A percentile compares a stretch with the other conserved stretches of the same genome.
phyloP scores from a whole-genome alignment of 2,113 vertebrate species.

The Petrocephalus zakoni region DNA sequence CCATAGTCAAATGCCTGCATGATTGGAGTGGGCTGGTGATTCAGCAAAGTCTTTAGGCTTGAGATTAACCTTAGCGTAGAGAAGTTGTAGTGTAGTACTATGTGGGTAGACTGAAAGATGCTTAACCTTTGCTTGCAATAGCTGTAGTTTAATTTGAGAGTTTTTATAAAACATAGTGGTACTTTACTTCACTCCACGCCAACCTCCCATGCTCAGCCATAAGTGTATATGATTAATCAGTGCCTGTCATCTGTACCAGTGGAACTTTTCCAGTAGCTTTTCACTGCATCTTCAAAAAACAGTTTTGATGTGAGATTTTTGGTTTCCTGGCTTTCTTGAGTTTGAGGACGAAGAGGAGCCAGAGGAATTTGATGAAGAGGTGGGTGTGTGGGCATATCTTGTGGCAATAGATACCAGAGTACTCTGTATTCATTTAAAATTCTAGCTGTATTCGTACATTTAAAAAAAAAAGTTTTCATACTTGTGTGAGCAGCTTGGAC shows the following conservation, averaged over 20 bases:
- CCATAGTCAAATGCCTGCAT: neutral
- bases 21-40: neutral
- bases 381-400: conserved; percentile 39
- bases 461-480: neutral
- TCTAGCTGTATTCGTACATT: neutral
- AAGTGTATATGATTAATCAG: neutral
- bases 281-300: neutral
- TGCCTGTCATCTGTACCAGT: neutral
- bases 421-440: neutral
- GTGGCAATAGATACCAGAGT: neutral
- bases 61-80: neutral
- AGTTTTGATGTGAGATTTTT: neutral
- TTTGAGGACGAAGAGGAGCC: conserved; percentile 61
- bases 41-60: neutral
- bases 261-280: neutral
- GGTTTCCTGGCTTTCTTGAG: conserved; percentile 23
- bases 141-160: neutral
- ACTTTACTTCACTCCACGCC: conserved; percentile 21
- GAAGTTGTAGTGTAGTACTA: neutral
- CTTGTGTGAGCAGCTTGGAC: neutral
- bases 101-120: neutral
- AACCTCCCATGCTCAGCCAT: conserved; percentile 20
- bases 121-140: neutral
- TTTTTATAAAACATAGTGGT: neutral
- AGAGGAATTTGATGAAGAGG: conserved; percentile 59